Percentiles rank a stretch among this genome's conserved stretches.
These are phyloP conservation scores for Bombus cullumanus DNA, from an alignment of 1,140 invertebrate genomes.

Conservation along the genomic window DNA sequence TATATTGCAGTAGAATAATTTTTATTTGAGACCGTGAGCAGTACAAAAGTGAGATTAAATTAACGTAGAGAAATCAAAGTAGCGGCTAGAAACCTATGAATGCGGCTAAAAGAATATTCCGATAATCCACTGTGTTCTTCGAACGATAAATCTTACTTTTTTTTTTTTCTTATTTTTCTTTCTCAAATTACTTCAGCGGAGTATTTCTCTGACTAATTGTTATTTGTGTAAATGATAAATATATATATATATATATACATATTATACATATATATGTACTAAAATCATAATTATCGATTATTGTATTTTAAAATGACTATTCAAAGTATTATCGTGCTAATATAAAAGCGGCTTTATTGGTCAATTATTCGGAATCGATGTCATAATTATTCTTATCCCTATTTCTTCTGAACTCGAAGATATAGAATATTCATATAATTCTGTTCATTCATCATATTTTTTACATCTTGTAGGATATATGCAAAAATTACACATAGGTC, in stretches of 20 bases:
- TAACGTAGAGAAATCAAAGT: conserved; percentile 36
- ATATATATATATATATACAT: conserved; percentile 1
- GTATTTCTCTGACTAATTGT: conserved; percentile 72
- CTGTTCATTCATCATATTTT: neutral
- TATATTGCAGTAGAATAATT: neutral
- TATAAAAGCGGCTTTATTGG: conserved; percentile 77
- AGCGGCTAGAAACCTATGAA: conserved; percentile 70
- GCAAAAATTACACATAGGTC: neutral
- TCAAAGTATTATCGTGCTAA: conserved; percentile 78
- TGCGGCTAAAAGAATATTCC: conserved; percentile 71
- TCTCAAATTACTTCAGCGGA: conserved; percentile 57
- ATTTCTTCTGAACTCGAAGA: neutral
- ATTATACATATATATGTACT: conserved; percentile 65
- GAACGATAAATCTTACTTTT: conserved; percentile 47
- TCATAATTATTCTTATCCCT: conserved; percentile 43
- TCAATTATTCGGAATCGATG: conserved; percentile 66
- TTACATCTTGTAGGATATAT: neutral
- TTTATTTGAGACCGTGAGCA: neutral
- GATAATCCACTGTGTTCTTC: conserved; percentile 63
- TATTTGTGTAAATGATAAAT: conserved; percentile 70
- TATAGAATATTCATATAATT: neutral
- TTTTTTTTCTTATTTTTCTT: conserved; percentile 58
- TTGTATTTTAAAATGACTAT: conserved; percentile 76
- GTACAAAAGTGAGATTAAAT: conserved; percentile 12
- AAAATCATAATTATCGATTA: conserved; percentile 74